Conservation (phyloP, 1,140 invertebrate species). For the Lepidurus arcticus region DNA sequence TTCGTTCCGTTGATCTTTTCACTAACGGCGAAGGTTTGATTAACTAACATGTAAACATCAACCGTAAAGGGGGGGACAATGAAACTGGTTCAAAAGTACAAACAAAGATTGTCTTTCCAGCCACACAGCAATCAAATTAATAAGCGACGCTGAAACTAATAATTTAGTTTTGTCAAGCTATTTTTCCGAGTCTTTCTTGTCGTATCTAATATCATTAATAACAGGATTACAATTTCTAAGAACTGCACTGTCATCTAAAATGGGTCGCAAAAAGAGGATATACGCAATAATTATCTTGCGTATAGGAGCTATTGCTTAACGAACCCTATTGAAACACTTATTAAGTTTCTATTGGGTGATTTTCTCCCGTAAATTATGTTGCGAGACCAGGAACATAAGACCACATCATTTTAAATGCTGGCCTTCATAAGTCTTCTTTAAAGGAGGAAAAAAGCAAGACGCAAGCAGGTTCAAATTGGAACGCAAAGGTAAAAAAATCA, state of each 20-base stretch:
- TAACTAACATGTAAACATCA: neutral
- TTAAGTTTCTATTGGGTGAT: neutral
- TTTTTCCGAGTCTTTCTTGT: neutral
- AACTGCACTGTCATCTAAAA: neutral
- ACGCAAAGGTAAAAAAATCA: neutral
- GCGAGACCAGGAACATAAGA: conserved; percentile 10
- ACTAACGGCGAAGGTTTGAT: neutral
- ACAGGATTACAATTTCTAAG: neutral
- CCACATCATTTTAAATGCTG: conserved; percentile 1
- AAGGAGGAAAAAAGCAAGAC: neutral
- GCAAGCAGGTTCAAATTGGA: neutral
- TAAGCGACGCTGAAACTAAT: neutral
- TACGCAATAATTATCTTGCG: conserved; percentile 13
- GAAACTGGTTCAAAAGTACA: conserved; percentile 14
- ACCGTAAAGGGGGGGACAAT: neutral
- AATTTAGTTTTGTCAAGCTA: neutral
- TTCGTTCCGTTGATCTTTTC: neutral
- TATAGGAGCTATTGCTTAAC: neutral
- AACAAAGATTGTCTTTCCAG: conserved; percentile 10
- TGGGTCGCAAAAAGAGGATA: neutral
- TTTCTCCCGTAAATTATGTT: neutral
- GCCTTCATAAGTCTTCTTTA: neutral
- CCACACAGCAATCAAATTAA: neutral
- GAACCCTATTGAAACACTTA: neutral
- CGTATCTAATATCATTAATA: neutral